Evolutionary conservation across 2,797 vertebrate species (phyloP).

Genomic region (Coccyzus lansbergi): DNA sequence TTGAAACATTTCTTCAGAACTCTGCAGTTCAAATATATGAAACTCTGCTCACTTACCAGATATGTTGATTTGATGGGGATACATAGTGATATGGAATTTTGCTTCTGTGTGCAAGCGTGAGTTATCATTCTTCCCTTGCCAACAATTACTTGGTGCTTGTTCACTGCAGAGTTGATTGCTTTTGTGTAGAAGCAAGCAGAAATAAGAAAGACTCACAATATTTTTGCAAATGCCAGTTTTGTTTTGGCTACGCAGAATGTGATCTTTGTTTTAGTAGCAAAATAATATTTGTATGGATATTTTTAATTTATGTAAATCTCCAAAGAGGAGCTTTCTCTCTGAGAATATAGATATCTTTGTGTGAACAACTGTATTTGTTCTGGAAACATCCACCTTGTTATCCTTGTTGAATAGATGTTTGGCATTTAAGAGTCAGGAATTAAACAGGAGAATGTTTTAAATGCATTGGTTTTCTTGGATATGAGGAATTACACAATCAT

Average conservation of each 20-base stretch:
- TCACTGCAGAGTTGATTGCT: not conserved
- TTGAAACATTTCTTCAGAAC: not conserved
- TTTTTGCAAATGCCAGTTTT: not conserved
- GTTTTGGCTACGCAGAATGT: not conserved
- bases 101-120: not conserved
- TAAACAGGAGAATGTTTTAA: not conserved
- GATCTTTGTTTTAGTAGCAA: not conserved
- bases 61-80: not conserved
- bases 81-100: not conserved
- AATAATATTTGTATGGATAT: not conserved
- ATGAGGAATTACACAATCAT: not conserved
- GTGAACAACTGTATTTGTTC: constrained; percentile 54
- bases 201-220: not conserved
- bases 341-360: not conserved
- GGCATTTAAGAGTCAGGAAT: not conserved
- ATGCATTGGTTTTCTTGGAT: not conserved
- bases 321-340: not conserved
- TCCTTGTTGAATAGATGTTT: not conserved
- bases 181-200: not conserved
- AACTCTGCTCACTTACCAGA: not conserved
- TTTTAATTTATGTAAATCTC: not conserved
- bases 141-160: not conserved
- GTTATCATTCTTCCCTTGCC: not conserved
- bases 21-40: not conserved
- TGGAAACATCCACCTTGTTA: not conserved